Percentiles rank a stretch among this genome's conserved stretches.
phyloP scores from a whole-genome alignment of 1,140 invertebrate species.

The Theocolax elegans region DNA sequence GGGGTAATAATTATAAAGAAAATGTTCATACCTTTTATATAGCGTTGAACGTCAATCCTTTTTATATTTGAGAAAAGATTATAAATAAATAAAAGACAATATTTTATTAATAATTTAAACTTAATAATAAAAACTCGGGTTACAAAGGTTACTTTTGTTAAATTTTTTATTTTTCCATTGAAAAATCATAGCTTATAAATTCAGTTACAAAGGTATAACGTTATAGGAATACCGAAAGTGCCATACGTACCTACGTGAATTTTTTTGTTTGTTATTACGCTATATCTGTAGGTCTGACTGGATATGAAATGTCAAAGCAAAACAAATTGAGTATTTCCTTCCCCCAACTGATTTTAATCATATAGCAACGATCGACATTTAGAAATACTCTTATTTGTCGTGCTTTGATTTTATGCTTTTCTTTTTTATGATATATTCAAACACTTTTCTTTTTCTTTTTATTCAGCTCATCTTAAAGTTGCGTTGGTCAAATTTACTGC shows the following conservation, averaged over 20 bases:
- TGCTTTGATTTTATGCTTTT: not conserved
- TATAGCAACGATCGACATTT: too few relatives aligned
- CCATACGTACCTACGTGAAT: not conserved
- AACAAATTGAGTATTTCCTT: not conserved
- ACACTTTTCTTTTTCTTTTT: not conserved
- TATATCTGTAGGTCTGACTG: not conserved
- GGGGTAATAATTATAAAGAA: too few relatives aligned
- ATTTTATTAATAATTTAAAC: not conserved
- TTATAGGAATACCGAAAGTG: not conserved
- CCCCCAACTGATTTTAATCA: not conserved
- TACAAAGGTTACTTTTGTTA: not conserved
- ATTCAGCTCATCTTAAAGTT: not conserved
- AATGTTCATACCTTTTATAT: too few relatives aligned
- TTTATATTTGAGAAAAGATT: too few relatives aligned
- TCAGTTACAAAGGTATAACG: constrained; percentile 22
- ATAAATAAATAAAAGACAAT: too few relatives aligned
- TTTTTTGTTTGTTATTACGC: not conserved
- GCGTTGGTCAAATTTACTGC: constrained; percentile 13
- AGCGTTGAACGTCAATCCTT: too few relatives aligned
- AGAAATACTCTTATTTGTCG: not conserved
- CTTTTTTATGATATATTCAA: too few relatives aligned
- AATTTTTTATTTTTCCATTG: constrained; percentile 25
- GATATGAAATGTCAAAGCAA: not conserved
- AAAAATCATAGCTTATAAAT: constrained; percentile 21
- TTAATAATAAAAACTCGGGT: not conserved